These are phyloP conservation scores for Echinometra lucunter DNA, from an alignment of 53 echinoderm and acorn worm species.

Conservation along the genomic window DNA sequence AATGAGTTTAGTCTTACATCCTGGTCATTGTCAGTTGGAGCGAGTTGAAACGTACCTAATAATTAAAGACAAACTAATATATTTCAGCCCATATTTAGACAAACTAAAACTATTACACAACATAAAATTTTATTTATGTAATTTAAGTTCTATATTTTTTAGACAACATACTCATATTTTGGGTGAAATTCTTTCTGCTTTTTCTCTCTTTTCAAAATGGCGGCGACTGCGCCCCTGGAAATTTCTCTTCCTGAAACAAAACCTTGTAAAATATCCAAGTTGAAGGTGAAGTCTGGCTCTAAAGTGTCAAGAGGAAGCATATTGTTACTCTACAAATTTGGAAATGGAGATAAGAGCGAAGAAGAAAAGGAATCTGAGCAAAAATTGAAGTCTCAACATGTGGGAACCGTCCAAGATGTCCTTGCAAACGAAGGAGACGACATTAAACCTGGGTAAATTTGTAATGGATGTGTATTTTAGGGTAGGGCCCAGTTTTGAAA, in stretches of 20 bases:
- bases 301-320: conserved; percentile 82
- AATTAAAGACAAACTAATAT: not conserved
- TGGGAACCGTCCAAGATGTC: conserved; percentile 89
- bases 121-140: not conserved
- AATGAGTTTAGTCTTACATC: conserved; percentile 29
- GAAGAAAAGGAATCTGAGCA: conserved; percentile 55
- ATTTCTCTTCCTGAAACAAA: conserved; percentile 78
- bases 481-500: not conserved
- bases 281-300: conserved; percentile 88
- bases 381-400: conserved; percentile 86
- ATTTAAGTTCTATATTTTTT: not conserved
- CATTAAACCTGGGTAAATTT: conserved; percentile 83
- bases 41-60: not conserved
- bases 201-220: conserved; percentile 69
- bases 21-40: not conserved
- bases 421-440: conserved; percentile 83
- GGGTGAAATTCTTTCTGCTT: not conserved
- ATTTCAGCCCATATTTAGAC: not conserved
- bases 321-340: conserved; percentile 73
- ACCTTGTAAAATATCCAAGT: conserved; percentile 85
- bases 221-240: conserved; percentile 73
- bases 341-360: conserved; percentile 55
- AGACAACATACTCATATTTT: conserved; percentile 28
- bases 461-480: conserved; percentile 38
- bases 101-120: not conserved